These are phyloP conservation scores for Corythornis cristatus DNA, from an alignment of 2,113 vertebrate species.

Conservation along the genomic window DNA sequence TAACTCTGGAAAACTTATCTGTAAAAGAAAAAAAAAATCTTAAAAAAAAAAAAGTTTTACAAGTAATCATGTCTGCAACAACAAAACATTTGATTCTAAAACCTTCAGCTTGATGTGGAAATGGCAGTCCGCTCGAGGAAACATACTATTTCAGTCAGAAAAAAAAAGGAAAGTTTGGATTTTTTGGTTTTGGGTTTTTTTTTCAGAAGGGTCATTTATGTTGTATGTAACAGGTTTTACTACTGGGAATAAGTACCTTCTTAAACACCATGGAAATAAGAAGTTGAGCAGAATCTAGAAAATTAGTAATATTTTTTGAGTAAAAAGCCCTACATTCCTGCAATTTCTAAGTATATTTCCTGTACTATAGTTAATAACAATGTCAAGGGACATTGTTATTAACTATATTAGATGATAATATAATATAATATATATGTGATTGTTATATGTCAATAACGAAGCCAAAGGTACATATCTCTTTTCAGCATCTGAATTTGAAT, in stretches of 20 bases:
- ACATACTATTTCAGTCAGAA: rapidly evolving
- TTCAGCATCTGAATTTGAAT: not conserved
- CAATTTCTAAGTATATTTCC: not conserved
- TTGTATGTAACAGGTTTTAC: not conserved
- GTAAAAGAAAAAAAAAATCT: not conserved
- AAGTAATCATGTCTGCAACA: not conserved
- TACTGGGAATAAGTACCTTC: not conserved
- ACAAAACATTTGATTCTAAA: not conserved
- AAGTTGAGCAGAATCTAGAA: not conserved
- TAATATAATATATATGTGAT: too few species aligned
- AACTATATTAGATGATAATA: too few species aligned
- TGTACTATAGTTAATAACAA: not conserved
- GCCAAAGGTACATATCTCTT: not conserved
- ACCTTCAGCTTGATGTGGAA: not conserved
- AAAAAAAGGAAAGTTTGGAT: not conserved
- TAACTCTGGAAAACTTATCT: not conserved
- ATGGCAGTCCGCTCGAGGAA: not conserved
- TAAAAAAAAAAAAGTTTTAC: not conserved
- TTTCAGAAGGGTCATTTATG: not conserved
- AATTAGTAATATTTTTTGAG: not conserved
- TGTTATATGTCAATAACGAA: too few species aligned
- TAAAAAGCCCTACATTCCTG: not conserved
- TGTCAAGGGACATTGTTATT: not conserved
- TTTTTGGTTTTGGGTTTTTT: not conserved
- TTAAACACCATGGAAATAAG: not conserved